phyloP scores from a whole-genome alignment of 2,888 invertebrate species.

The Leptogaster cylindrica region DNA sequence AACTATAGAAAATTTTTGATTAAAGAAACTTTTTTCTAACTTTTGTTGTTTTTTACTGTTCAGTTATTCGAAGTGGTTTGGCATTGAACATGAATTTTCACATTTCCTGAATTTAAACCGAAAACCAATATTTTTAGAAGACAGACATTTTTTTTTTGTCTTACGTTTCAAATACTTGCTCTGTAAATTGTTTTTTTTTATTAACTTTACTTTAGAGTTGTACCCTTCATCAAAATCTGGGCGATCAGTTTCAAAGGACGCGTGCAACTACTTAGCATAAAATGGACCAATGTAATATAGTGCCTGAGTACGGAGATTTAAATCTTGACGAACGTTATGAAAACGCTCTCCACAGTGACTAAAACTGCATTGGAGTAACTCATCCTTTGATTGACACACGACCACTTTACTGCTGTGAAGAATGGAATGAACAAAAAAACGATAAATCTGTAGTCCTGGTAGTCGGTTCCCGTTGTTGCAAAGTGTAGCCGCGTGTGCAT shows the following conservation, averaged over 20 bases:
- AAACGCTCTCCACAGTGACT: conserved; percentile 19
- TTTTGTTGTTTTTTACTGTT: no score
- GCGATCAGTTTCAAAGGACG: conserved; percentile 44
- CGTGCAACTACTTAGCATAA: conserved; percentile 42
- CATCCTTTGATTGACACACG: conserved; percentile 37
- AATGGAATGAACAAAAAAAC: conserved; percentile 1
- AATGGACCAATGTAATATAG: conserved; percentile 27
- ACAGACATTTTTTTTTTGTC: no score
- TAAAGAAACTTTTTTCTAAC: conserved; percentile 34
- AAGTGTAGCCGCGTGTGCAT: neutral
- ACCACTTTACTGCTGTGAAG: conserved; percentile 19
- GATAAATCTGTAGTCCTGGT: neutral
- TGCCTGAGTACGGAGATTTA: conserved; percentile 40
- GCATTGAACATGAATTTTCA: no score
- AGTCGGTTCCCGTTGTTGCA: neutral
- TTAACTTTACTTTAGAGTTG: no score
- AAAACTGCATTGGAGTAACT: conserved; percentile 43
- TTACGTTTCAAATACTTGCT: no score
- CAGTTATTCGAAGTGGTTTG: no score
- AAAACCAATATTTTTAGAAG: no score
- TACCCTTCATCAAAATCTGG: no score
- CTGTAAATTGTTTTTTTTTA: no score
- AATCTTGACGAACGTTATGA: conserved; percentile 38
- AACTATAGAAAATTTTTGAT: conserved; percentile 23
- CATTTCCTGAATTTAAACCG: no score